phyloP scores from a whole-genome alignment of 2,888 invertebrate species.

The Thymelicus acteon region DNA sequence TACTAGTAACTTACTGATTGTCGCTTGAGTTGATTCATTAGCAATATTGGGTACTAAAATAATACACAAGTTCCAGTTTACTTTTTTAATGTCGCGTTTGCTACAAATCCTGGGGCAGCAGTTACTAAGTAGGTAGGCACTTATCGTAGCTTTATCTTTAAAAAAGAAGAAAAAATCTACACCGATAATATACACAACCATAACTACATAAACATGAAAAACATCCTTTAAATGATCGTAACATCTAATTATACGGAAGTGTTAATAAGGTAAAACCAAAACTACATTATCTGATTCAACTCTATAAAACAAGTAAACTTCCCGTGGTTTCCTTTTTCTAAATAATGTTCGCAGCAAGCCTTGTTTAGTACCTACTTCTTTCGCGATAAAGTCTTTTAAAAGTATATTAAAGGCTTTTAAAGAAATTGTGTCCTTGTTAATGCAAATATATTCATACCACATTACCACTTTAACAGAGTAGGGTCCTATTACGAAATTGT shows the following conservation, averaged over 20 bases:
- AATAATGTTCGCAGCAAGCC: conserved; percentile 73
- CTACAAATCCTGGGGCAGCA: no score
- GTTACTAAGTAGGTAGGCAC: no score
- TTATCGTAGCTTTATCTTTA: neutral
- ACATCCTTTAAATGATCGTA: no score
- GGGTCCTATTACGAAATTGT: no score
- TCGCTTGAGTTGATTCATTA: no score
- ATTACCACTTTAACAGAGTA: neutral
- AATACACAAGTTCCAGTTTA: no score
- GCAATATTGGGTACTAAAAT: no score
- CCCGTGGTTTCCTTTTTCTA: conserved; percentile 69
- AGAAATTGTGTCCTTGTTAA: conserved; percentile 67
- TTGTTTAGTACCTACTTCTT: conserved; percentile 77
- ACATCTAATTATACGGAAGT: conserved; percentile 37
- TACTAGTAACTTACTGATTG: no score
- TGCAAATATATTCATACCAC: conserved; percentile 12
- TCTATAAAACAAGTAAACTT: conserved; percentile 79
- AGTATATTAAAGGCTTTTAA: conserved; percentile 78
- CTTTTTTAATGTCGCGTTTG: no score
- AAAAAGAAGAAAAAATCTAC: conserved; percentile 38
- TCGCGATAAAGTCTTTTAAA: conserved; percentile 77
- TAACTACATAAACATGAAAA: no score
- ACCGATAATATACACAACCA: no score
- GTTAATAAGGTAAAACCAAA: conserved; percentile 79
- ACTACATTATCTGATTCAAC: conserved; percentile 78